phyloP scores from a whole-genome alignment of 1,140 invertebrate species.

The Drosophila biarmipes region DNA sequence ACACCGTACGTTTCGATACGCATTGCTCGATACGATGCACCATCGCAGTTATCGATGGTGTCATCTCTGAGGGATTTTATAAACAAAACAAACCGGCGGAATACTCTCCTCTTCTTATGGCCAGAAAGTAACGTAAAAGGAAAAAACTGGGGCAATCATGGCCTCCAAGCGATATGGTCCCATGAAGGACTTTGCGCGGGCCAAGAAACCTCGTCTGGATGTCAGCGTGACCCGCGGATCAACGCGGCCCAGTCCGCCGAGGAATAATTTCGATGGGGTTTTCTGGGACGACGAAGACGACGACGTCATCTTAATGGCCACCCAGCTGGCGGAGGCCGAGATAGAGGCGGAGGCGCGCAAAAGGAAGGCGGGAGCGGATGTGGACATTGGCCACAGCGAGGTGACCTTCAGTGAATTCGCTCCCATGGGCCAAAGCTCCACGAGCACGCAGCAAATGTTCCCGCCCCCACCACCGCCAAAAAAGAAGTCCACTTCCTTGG shows the following conservation, averaged over 20 bases:
- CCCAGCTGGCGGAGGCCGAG: slow-evolving; percentile 65
- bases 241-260: slow-evolving; percentile 7
- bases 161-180: slow-evolving; percentile 60
- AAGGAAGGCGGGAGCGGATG: neutral
- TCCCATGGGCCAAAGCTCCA: slow-evolving; percentile 38
- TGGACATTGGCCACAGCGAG: slow-evolving; percentile 29
- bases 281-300: slow-evolving; percentile 79
- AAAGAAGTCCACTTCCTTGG: slow-evolving; percentile 14
- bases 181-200: slow-evolving; percentile 55
- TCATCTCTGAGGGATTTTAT: neutral
- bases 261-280: slow-evolving; percentile 33
- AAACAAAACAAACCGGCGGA: slow-evolving; percentile 10
- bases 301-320: slow-evolving; percentile 72
- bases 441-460: slow-evolving; percentile 70
- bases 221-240: slow-evolving; percentile 47
- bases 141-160: slow-evolving; percentile 10
- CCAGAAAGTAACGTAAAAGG: neutral
- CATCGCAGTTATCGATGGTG: neutral
- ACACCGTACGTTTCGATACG: no score
- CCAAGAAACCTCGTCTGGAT: slow-evolving; percentile 73
- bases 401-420: slow-evolving; percentile 67
- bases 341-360: slow-evolving; percentile 38
- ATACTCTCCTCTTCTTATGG: neutral
- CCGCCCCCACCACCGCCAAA: slow-evolving; percentile 1
- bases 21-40: neutral